A percentile compares a stretch with the other conserved stretches of the same genome.
phyloP scores from a whole-genome alignment of 2,113 vertebrate species.

The Nycticryphes semicollaris region DNA sequence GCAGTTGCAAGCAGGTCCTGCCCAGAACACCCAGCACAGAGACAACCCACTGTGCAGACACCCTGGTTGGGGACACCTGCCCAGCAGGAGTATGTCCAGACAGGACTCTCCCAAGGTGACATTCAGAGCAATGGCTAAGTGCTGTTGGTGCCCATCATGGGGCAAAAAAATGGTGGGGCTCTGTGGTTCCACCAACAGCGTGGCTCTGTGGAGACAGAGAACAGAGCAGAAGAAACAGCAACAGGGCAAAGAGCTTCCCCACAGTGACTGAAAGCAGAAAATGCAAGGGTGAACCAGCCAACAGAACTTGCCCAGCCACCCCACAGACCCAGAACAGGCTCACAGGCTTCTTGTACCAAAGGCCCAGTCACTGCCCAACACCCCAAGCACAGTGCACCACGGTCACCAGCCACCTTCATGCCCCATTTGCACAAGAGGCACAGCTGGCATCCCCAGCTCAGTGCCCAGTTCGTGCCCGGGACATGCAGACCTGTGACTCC shows the following conservation, averaged over 20 bases:
- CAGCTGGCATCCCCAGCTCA: background rate
- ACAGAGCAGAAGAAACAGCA: background rate
- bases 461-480: background rate
- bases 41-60: background rate
- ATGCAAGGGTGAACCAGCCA: accelerated
- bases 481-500: background rate
- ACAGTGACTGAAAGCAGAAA: background rate
- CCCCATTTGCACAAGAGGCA: background rate
- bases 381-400: background rate
- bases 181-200: slow-evolving; percentile 79
- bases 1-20: background rate
- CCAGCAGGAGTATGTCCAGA: accelerated
- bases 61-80: accelerated
- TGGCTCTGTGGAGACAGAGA: slow-evolving; percentile 75
- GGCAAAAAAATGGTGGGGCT: slow-evolving; percentile 83
- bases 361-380: background rate
- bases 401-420: background rate
- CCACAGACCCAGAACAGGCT: background rate
- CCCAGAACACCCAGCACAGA: background rate
- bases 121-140: slow-evolving; percentile 86
- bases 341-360: background rate
- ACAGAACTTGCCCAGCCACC: no score
- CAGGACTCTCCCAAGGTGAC: slow-evolving; percentile 73
- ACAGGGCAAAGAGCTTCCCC: background rate
- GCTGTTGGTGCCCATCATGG: slow-evolving; percentile 84